Evolutionary conservation across 2,797 vertebrate genomes (phyloP), one percentile per base, ranked within the genome.

Genomic region (Phylloscopus collybita): DNA sequence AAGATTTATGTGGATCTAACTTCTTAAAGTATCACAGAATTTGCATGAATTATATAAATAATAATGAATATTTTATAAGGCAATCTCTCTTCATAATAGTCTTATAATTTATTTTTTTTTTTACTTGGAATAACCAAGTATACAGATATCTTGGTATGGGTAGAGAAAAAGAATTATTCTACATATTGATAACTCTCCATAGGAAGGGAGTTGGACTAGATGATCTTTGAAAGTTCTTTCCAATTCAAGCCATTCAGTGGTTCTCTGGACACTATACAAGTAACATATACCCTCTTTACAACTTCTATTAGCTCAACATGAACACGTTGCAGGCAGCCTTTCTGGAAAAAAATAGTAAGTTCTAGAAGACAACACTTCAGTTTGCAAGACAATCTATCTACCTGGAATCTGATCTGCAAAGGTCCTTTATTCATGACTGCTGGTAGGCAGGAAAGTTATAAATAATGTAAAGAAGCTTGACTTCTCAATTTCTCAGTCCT

Each of bases 401-500:
- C 36, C 22, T 60, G 86, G 92, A 62, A 62, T 44, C 23, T 22
- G 16, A 86, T 57, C 50, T 64, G 29, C n/a, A 61, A 92, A 96
- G 50, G 75, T 69, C 32, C 42, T 93, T 91, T 71, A 34, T 51
- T 84, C 56, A 16, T 23, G 32, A 45, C 22, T 76, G 23, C 20
- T 74, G 25, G 38, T 71, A 56, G 67, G 74, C 49, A 86, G 56
- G 70, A 59, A 86, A 87, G 49, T 44, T 88, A 87, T 81, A 89
- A 95, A 90, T 78, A 83, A 81, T n/a, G 60, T 25, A 64, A 83
- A 79, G 57, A 74, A 80, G 56, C 16, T 9, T 56, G 64, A 76
- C 14, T 94, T 96, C 83, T 92, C 61, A 49, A 62, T 94, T 91
- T 87, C 47, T 88, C 49, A 61, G 56, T 76, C 42, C 44, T 73